A percentile compares a stretch with the other conserved stretches of the same genome.
phyloP scores from a whole-genome alignment of 2,888 invertebrate species.

The Cynaeus angustus region DNA sequence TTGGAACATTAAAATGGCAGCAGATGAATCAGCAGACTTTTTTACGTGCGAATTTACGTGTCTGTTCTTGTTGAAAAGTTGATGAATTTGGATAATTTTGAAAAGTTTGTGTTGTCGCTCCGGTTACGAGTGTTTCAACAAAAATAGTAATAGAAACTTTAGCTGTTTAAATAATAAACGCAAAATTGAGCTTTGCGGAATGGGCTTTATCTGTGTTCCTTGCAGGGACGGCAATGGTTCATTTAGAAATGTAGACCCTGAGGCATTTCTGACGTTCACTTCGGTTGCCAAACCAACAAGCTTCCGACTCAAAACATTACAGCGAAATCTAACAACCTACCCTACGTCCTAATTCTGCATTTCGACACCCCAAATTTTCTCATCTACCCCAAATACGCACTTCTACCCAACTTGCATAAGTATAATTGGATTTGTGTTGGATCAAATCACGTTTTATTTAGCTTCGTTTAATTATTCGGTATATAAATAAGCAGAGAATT shows the following conservation, averaged over 20 bases:
- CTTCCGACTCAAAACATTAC: slow-evolving; percentile 51
- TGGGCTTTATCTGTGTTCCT: slow-evolving; percentile 43
- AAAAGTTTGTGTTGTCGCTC: slow-evolving; percentile 21
- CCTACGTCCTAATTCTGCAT: slow-evolving; percentile 49
- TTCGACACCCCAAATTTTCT: slow-evolving; percentile 47
- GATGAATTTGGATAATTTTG: slow-evolving; percentile 18
- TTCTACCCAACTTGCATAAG: slow-evolving; percentile 41
- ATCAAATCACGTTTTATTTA: slow-evolving; percentile 35
- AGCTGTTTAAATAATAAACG: slow-evolving; percentile 51
- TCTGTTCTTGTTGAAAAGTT: slow-evolving; percentile 9
- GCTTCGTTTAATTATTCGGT: slow-evolving; percentile 34
- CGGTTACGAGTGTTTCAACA: slow-evolving; percentile 27
- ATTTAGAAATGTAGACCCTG: slow-evolving; percentile 49
- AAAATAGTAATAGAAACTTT: slow-evolving; percentile 50
- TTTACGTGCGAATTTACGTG: too few species aligned
- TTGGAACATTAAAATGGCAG: slow-evolving; percentile 47
- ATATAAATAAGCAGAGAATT: slow-evolving; percentile 32
- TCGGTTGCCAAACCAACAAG: slow-evolving; percentile 49
- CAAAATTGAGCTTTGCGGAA: slow-evolving; percentile 44
- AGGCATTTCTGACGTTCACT: slow-evolving; percentile 51
- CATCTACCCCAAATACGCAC: slow-evolving; percentile 41
- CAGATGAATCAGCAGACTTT: slow-evolving; percentile 19
- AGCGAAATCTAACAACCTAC: slow-evolving; percentile 49
- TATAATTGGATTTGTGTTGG: slow-evolving; percentile 44
- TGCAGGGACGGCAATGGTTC: slow-evolving; percentile 50